Percentiles rank a stretch among this genome's conserved stretches.
Evolutionary conservation across 2,113 vertebrate genomes (phyloP).

Genomic region (Lethenteron reissneri): DNA sequence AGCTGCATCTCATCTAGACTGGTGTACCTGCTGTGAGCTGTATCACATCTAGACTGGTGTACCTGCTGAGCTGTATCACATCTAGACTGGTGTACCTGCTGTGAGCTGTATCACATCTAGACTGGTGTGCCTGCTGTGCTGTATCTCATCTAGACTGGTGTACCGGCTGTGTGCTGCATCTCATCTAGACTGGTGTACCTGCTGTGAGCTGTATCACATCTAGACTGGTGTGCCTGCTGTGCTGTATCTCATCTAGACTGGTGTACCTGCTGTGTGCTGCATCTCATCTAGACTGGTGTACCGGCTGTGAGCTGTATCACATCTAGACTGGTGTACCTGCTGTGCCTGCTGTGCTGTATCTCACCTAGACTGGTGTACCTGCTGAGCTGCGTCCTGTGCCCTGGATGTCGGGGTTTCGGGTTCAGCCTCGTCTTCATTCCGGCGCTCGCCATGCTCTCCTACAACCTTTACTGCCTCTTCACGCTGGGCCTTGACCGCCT

Average conservation of each 20-base stretch:
- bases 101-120: neutral
- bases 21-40: no score
- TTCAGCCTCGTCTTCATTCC: slow-evolving; percentile 31
- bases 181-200: neutral
- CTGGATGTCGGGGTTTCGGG: slow-evolving; percentile 27
- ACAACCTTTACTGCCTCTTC: slow-evolving; percentile 29
- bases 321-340: neutral
- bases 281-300: neutral
- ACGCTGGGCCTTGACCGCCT: neutral
- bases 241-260: neutral
- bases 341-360: neutral
- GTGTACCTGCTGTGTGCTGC: neutral
- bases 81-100: no score
- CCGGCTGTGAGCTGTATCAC: neutral
- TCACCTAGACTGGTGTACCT: neutral
- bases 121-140: neutral
- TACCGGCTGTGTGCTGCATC: neutral
- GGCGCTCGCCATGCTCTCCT: slow-evolving; percentile 22
- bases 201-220: neutral
- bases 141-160: neutral
- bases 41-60: no score
- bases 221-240: neutral
- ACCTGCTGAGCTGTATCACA: no score
- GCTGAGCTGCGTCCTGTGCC: neutral
- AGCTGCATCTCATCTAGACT: no score